Base-by-base conservation (phyloP, 1,140 invertebrate species). In the Bombus ignitus region DNA sequence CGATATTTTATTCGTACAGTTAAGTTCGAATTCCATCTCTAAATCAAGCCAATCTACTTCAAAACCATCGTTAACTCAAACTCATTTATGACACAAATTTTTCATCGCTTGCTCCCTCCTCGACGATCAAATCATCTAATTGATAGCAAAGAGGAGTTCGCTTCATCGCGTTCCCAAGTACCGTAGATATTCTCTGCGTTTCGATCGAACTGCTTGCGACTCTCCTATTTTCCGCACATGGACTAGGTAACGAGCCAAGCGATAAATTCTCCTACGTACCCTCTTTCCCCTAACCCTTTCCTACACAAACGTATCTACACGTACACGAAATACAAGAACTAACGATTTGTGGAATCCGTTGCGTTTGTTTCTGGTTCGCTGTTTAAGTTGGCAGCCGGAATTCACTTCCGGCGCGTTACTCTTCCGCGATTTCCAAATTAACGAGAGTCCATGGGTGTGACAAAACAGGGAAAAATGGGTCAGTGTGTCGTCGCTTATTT, bases 401-500 rank as follows among this genome's bases (percentile, higher is more conserved):
- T 25, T 72, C 83, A 47, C 68, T 80, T 85, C 68, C 75, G 53
- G 83, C 71, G 44, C 78, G 83, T 81, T 81, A 81, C 68, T 81
- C 59, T n/a, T 22, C 32, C 44, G 28, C 42, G 8, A 35, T 53
- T 18, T 6, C 3, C 78, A 44, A 75, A 75, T 80, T 83, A 72
- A 79, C 77, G 71, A 47, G 35, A 68, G 62, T 57, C 44, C 78
- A 73, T 37, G 42, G 47, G 35, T 25, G 44, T 39, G 42, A 80
- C 59, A 42, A 37, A 44, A 77, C 25, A 15, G n/a, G 9, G 77
- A 75, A 86, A 88, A 88, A 86, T 83, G 71, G 87, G 85, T 88
- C 85, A 88, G 75, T 62, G 75, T 88, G 84, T 86, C 87, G 86
- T 80, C 12, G 84, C 65, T 85, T 71, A 86, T 83, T 86, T 88